phyloP scores from a whole-genome alignment of 1,140 invertebrate genomes.

The Ips nitidus region DNA sequence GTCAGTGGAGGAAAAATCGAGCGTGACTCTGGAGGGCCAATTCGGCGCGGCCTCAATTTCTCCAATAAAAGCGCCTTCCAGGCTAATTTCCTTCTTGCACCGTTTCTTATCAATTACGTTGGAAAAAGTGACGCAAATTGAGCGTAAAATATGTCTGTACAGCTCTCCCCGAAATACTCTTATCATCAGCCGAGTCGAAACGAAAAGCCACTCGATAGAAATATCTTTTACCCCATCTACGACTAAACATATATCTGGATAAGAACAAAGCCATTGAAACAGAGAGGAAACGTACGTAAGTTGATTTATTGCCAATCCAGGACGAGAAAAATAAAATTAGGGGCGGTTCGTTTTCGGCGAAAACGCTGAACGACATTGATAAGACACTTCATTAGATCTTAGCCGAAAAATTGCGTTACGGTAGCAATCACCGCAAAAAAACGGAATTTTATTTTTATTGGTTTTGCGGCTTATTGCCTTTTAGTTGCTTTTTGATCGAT shows the following conservation, averaged over 20 bases:
- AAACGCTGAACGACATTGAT: slow-evolving; percentile 35
- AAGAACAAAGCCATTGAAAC: slow-evolving; percentile 14
- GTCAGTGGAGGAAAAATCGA: too few species aligned
- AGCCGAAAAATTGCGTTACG: slow-evolving; percentile 37
- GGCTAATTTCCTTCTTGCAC: too few species aligned
- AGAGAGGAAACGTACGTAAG: slow-evolving; percentile 25
- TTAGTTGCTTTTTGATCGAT: slow-evolving; percentile 24
- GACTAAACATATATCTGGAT: background rate
- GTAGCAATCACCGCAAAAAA: slow-evolving; percentile 33
- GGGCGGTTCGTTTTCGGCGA: slow-evolving; percentile 23
- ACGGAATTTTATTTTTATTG: slow-evolving; percentile 25
- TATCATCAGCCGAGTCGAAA: too few species aligned
- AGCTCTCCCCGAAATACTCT: too few species aligned
- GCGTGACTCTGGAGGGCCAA: too few species aligned
- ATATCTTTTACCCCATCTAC: background rate
- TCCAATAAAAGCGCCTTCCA: too few species aligned
- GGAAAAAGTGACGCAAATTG: too few species aligned
- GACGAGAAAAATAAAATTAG: slow-evolving; percentile 32
- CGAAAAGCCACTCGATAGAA: background rate
- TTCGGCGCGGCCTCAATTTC: too few species aligned
- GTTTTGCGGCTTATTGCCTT: slow-evolving; percentile 26
- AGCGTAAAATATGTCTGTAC: too few species aligned
- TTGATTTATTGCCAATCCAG: slow-evolving; percentile 34
- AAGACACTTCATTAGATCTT: slow-evolving; percentile 38
- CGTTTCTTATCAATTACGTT: too few species aligned